Conservation (phyloP, 2,888 invertebrate species). For the Onchidella celtica region DNA sequence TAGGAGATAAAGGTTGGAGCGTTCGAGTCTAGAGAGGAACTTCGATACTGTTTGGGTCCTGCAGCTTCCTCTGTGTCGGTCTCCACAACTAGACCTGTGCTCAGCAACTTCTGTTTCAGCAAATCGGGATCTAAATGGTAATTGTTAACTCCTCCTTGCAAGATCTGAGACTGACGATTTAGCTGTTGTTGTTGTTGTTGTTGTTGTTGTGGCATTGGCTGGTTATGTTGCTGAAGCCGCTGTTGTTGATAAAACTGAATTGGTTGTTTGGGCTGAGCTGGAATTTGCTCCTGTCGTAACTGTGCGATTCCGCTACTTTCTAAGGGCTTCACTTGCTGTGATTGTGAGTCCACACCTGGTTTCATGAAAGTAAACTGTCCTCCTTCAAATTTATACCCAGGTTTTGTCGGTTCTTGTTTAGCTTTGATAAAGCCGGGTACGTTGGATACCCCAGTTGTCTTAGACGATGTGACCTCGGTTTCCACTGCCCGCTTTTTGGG, state of each 20-base stretch:
- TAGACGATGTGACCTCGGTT: not conserved
- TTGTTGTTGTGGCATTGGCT: too few species aligned
- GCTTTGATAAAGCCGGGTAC: not conserved
- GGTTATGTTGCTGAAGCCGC: constrained; percentile 8
- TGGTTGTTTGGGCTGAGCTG: constrained; percentile 58
- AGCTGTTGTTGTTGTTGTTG: not conserved
- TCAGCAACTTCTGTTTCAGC: constrained; percentile 70
- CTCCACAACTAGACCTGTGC: constrained; percentile 69
- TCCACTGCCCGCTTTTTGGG: constrained; percentile 47
- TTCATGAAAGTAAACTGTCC: constrained; percentile 35
- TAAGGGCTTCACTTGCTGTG: not conserved
- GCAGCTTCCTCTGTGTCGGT: constrained; percentile 46
- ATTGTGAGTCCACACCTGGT: not conserved
- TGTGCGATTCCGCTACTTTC: not conserved
- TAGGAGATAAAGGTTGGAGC: not conserved
- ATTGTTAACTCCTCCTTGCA: constrained; percentile 51
- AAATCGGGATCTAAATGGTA: constrained; percentile 72
- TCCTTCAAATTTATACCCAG: constrained; percentile 21
- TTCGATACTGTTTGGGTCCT: not conserved
- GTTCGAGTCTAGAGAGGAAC: not conserved
- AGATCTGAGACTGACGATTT: constrained; percentile 42
- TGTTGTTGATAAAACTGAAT: constrained; percentile 51
- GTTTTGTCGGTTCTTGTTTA: not conserved
- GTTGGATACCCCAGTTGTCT: not conserved
- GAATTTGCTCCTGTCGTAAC: not conserved